Percentiles rank a stretch among this genome's conserved stretches.
Evolutionary conservation across 2,113 vertebrate genomes (phyloP).

Genomic region (Capricornis sumatraensis): DNA sequence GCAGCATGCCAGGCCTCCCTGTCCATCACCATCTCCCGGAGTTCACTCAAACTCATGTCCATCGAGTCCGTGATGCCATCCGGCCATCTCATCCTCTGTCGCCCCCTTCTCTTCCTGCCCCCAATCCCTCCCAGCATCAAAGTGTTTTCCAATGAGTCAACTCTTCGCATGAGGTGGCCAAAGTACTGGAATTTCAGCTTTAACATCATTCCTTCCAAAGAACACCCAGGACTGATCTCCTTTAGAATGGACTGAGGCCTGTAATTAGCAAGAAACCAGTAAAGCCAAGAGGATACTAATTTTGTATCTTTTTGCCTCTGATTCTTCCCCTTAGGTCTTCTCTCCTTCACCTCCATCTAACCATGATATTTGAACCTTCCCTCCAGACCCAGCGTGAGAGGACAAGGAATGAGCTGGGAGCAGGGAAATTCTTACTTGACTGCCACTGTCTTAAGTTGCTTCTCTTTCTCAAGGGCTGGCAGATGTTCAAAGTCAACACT

Average conservation of each 20-base stretch:
- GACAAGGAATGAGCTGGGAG: neutral
- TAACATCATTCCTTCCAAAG: too few relatives aligned
- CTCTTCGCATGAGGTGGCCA: too few relatives aligned
- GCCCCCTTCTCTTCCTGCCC: too few relatives aligned
- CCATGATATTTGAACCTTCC: neutral
- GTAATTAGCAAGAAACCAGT: neutral
- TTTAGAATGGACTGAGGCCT: neutral
- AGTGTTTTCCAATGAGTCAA: too few relatives aligned
- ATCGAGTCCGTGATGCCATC: too few relatives aligned
- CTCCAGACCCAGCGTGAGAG: neutral
- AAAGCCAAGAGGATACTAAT: fast-evolving
- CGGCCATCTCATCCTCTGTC: too few relatives aligned
- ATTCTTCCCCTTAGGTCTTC: neutral
- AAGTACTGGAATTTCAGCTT: too few relatives aligned
- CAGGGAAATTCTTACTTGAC: neutral
- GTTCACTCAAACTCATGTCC: too few relatives aligned
- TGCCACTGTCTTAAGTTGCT: neutral
- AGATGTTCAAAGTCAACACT: neutral
- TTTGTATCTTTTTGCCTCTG: neutral
- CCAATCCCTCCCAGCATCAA: too few relatives aligned
- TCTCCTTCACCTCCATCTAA: neutral
- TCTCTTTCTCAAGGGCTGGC: neutral
- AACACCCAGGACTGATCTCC: too few relatives aligned
- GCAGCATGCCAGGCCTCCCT: too few relatives aligned
- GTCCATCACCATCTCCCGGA: too few relatives aligned